These are phyloP conservation scores for Equus quagga DNA, from an alignment of 2,113 vertebrate species.

Conservation along the genomic window DNA sequence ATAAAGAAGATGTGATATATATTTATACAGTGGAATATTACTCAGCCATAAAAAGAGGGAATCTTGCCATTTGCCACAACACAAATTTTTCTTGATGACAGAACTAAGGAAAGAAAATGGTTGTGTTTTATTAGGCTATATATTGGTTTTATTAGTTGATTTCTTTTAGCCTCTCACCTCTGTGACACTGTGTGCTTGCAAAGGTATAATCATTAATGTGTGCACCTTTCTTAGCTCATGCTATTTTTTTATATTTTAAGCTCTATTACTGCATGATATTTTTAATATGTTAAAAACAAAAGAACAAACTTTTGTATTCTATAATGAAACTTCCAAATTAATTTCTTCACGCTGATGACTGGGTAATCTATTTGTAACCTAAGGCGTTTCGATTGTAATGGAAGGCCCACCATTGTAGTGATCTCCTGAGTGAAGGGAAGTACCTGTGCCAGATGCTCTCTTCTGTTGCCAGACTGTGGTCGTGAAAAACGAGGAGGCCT, in stretches of 20 bases:
- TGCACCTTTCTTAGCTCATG: background rate
- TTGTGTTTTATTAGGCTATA: background rate
- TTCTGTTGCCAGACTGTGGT: background rate
- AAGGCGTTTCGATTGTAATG: background rate
- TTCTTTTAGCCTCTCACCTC: background rate
- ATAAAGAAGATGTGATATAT: too few species aligned
- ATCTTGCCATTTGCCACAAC: too few species aligned
- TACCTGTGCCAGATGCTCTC: background rate
- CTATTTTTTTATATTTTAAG: background rate
- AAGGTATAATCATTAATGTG: background rate
- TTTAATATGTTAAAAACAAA: constrained; percentile 17
- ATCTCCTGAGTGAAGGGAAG: background rate
- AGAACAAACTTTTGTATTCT: background rate
- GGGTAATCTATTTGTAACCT: background rate
- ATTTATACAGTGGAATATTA: too few species aligned
- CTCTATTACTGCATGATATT: background rate
- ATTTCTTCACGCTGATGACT: background rate
- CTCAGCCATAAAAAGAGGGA: too few species aligned
- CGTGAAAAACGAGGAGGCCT: background rate
- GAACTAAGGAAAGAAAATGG: background rate
- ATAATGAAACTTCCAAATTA: background rate
- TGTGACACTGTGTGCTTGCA: background rate
- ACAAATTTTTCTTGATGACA: background rate
- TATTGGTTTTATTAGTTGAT: background rate
- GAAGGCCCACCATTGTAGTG: background rate